A percentile compares a stretch with the other conserved stretches of the same genome.
Conservation (phyloP, 2,888 invertebrate species). For the Euzophera pinguis region DNA sequence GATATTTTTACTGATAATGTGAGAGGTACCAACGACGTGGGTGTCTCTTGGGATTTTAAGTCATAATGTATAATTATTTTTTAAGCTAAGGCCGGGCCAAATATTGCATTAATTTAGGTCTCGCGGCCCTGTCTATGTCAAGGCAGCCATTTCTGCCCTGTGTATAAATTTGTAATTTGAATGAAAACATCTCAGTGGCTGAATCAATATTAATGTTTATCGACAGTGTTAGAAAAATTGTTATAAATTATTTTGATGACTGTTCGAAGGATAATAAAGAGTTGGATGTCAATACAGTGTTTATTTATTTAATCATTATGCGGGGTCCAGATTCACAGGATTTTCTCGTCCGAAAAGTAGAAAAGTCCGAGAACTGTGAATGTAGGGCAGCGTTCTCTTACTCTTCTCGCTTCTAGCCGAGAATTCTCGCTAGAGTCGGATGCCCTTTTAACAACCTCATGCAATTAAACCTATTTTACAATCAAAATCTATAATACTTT, state of each 20-base stretch:
- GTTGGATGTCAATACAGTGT: constrained; percentile 74
- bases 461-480: too few species aligned
- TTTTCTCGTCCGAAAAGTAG: too few species aligned
- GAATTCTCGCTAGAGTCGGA: too few species aligned
- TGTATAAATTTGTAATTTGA: constrained; percentile 63
- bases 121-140: constrained; percentile 59
- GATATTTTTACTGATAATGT: constrained; percentile 70
- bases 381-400: too few species aligned
- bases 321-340: too few species aligned
- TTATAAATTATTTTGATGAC: constrained; percentile 82
- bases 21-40: constrained; percentile 43
- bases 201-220: constrained; percentile 77
- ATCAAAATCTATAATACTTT: too few species aligned
- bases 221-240: constrained; percentile 80
- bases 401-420: too few species aligned
- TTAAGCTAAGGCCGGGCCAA: constrained; percentile 78
- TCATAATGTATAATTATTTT: constrained; percentile 76
- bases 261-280: constrained; percentile 81
- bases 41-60: constrained; percentile 58
- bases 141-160: constrained; percentile 60
- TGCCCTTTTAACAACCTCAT: too few species aligned
- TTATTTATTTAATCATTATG: constrained; percentile 37
- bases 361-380: too few species aligned
- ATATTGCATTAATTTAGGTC: constrained; percentile 76
- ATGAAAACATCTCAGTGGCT: constrained; percentile 73